A percentile compares a stretch with the other conserved stretches of the same genome.
Evolutionary conservation across 2,113 vertebrate species (phyloP).

Genomic region (Turnix velox): DNA sequence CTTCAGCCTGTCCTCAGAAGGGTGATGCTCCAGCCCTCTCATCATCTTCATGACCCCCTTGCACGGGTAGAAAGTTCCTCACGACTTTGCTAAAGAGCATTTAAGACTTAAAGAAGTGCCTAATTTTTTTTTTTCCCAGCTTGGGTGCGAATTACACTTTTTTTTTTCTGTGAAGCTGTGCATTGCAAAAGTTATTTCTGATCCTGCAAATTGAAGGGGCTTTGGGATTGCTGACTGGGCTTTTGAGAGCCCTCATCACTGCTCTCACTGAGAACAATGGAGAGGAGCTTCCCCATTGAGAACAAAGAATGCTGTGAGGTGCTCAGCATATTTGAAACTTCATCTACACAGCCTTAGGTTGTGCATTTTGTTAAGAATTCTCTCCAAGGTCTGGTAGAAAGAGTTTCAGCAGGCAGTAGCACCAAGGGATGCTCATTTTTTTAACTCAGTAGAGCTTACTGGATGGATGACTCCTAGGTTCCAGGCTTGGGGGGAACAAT

Average conservation of each 20-base stretch:
- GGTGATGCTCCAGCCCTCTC: too few relatives aligned
- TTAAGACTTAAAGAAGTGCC: neutral
- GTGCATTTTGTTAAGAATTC: constrained; percentile 8
- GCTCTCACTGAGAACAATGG: neutral
- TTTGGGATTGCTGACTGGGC: neutral
- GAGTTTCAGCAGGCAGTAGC: neutral
- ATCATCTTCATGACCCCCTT: too few relatives aligned
- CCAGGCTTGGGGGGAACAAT: neutral
- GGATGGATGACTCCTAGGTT: neutral
- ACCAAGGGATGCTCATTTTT: neutral
- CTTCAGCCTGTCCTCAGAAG: too few relatives aligned
- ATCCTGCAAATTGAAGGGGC: neutral
- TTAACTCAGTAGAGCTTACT: neutral
- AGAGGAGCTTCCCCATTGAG: neutral
- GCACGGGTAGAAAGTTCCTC: neutral
- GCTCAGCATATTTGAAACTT: neutral
- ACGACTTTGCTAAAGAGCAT: neutral
- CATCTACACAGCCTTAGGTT: neutral
- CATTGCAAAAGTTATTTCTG: neutral
- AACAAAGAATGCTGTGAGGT: neutral
- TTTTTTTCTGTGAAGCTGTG: neutral
- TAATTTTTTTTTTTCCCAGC: neutral
- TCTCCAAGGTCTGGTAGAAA: neutral
- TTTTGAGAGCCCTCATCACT: neutral
- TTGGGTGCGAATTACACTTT: neutral